Base-by-base conservation (phyloP, 2,113 vertebrate genomes). In the Onychostruthus taczanowskii region DNA sequence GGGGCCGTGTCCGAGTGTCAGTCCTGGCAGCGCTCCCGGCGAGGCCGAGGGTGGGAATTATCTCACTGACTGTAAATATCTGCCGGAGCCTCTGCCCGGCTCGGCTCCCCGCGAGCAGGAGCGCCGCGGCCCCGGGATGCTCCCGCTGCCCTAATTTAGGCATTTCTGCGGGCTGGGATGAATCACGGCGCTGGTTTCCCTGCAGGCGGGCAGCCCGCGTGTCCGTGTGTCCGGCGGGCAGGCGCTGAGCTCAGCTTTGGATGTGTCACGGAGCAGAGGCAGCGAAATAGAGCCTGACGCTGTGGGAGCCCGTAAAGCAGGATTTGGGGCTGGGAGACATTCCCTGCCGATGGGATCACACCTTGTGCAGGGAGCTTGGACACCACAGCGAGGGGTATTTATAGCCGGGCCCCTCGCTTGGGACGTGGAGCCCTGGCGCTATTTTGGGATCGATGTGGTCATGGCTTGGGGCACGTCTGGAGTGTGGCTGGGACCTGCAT, bases 81-180 rank as follows among this genome's bases (percentile, higher is more conserved):
- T 6, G 62, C 70, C 0, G 61, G 55, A 90, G 79, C 70, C 62
- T 55, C 39, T 35, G 62, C 28, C 69, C 78, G 5, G 77, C 69
- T 5, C 78, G 7, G 62, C 78, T 61, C 69, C 11, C 53, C 11
- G 0, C 20, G 20, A 46, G 39, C 0, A 39, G 53, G 20, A 33
- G 46, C 10, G 70, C 46, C 7, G 47, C 70, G 2, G 87, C 55
- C 78, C 69, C 55, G 1, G 75, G 62, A 41, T 53, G 47, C 87
- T 89, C 62, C 70, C 0, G 63, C 87, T 84, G 87, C 79, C 87
- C 87, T 84, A 84, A 90, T 90, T 90, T 90, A 90, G 87, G 79
- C 87, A 90, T 84, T 77, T 69, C n/a, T 62, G 87, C 72, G 0
- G 79, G 17, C 1, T 0, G 41, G 52, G 87, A 43, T 90, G 87